Percentiles rank a stretch among this genome's conserved stretches.
These are phyloP conservation scores for Acheta domesticus DNA, from an alignment of 2,888 invertebrate species.

Conservation along the genomic window DNA sequence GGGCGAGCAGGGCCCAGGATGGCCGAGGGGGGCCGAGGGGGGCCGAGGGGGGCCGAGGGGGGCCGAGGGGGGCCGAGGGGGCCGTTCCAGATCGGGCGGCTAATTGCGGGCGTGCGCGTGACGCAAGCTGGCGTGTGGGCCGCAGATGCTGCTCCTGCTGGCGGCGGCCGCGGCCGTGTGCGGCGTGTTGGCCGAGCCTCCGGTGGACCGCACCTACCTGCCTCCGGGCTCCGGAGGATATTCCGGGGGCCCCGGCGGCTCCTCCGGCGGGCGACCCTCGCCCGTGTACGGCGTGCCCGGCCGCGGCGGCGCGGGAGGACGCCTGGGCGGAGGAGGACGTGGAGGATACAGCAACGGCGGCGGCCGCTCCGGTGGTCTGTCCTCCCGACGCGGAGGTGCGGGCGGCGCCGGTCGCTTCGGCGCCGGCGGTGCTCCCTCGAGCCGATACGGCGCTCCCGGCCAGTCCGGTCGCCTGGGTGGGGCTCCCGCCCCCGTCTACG, in stretches of 20 bases:
- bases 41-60: too few relatives aligned
- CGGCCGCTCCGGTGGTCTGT: not conserved
- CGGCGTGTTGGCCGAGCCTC: constrained; percentile 31
- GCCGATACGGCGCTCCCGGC: constrained; percentile 38
- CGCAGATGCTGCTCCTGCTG: not conserved
- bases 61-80: too few relatives aligned
- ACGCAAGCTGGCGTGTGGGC: too few relatives aligned
- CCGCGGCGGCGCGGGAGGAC: not conserved
- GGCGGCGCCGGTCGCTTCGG: constrained; percentile 20
- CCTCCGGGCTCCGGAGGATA: constrained; percentile 25
- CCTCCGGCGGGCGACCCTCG: not conserved
- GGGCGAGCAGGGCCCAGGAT: too few relatives aligned
- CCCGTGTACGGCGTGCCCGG: not conserved
- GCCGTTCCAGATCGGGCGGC: too few relatives aligned
- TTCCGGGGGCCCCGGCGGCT: not conserved
- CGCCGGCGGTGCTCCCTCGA: constrained; percentile 36
- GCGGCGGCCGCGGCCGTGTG: constrained; percentile 21
- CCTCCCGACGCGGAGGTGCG: not conserved
- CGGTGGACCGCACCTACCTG: constrained; percentile 32
- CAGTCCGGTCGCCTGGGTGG: not conserved
- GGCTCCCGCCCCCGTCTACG: not conserved
- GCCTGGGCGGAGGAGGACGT: constrained; percentile 22
- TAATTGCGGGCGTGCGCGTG: too few relatives aligned
- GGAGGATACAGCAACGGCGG: constrained; percentile 21
- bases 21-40: too few relatives aligned